Evolutionary conservation across 2,888 invertebrate genomes (phyloP).

Genomic region (Nowickia ferox): DNA sequence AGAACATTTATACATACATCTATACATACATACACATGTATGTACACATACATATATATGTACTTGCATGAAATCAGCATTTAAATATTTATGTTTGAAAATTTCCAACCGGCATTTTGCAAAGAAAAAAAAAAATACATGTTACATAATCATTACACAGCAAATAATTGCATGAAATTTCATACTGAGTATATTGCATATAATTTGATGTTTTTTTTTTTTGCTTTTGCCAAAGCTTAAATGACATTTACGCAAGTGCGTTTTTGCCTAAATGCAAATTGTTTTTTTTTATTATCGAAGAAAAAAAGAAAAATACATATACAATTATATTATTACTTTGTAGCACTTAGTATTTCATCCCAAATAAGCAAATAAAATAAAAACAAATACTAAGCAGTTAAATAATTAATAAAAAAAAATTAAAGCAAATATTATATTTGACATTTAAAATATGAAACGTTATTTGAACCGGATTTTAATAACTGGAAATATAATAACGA

Average conservation of each 20-base stretch:
- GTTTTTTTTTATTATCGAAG: not conserved
- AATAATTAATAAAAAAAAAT: conserved; percentile 46
- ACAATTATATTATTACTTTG: not conserved
- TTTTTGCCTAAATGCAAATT: conserved; percentile 48
- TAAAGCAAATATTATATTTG: conserved; percentile 55
- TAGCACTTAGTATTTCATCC: conserved; percentile 9
- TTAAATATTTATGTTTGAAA: too few species aligned
- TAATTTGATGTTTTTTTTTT: not conserved
- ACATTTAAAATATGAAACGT: conserved; percentile 64
- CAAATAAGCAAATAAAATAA: conserved; percentile 7
- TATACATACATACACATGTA: not conserved
- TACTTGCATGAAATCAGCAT: not conserved
- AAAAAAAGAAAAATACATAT: not conserved
- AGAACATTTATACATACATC: not conserved
- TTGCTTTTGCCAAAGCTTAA: not conserved
- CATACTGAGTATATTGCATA: conserved; percentile 36
- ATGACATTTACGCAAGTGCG: conserved; percentile 70
- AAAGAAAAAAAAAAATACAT: not conserved
- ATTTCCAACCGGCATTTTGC: conserved; percentile 4
- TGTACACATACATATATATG: not conserved
- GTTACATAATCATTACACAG: conserved; percentile 45
- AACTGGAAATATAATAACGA: conserved; percentile 52
- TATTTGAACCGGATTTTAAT: conserved; percentile 68
- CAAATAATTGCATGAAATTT: conserved; percentile 42
- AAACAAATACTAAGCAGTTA: conserved; percentile 2